These are phyloP conservation scores for Stylophora pistillata DNA, from an alignment of 64 coral and sea anemone species.

Conservation along the genomic window DNA sequence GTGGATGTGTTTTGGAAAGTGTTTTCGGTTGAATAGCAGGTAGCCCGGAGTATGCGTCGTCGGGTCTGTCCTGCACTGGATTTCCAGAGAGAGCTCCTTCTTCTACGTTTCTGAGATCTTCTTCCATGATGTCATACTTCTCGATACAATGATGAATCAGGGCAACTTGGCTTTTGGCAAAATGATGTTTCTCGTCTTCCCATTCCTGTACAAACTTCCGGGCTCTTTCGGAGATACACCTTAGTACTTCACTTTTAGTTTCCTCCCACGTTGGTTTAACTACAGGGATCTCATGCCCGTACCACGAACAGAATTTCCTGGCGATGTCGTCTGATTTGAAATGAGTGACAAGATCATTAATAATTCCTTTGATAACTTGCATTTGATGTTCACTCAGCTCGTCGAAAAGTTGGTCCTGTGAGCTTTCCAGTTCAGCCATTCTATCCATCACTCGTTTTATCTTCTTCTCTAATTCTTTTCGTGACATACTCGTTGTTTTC, in stretches of 20 bases:
- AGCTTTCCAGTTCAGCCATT: not conserved
- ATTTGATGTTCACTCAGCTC: not conserved
- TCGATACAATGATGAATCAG: not conserved
- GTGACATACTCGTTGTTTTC: not conserved
- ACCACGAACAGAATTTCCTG: not conserved
- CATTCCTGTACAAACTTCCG: not conserved
- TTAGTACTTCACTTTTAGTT: not conserved
- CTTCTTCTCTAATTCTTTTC: not conserved
- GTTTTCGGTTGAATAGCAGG: too few species aligned
- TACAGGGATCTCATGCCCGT: not conserved
- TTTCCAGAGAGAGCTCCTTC: not conserved
- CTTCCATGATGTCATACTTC: conserved; percentile 7
- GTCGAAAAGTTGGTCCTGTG: not conserved
- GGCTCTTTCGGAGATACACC: not conserved
- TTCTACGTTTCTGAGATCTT: not conserved
- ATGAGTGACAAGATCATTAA: not conserved
- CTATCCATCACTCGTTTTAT: not conserved
- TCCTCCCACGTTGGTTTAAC: not conserved
- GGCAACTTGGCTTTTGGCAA: not conserved
- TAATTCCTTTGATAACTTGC: not conserved
- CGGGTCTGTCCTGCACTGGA: not conserved
- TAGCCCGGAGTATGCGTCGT: not conserved
- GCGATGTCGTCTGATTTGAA: not conserved
- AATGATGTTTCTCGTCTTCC: not conserved
- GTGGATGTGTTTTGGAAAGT: too few species aligned